Percentiles rank a stretch among this genome's conserved stretches.
Evolutionary conservation across 2,113 vertebrate genomes (phyloP).

Genomic region (Axis porcinus): DNA sequence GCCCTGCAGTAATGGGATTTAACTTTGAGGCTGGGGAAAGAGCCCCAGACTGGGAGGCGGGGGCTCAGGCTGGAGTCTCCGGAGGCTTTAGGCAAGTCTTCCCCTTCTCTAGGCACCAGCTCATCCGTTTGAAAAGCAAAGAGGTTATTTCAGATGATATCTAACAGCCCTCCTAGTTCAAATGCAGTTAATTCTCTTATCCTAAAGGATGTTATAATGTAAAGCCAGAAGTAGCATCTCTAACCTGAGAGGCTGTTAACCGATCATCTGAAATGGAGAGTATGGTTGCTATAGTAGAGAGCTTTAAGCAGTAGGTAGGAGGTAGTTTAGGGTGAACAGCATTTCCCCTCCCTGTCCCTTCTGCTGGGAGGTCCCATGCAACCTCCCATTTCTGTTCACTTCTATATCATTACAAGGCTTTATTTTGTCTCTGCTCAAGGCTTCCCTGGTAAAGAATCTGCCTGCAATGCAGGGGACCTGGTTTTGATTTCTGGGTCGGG

Average conservation of each 20-base stretch:
- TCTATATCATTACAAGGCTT: not conserved
- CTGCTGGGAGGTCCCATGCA: not conserved
- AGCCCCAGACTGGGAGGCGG: not conserved
- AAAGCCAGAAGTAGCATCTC: not conserved
- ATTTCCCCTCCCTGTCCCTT: not conserved
- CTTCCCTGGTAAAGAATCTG: not conserved
- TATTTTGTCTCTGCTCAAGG: not conserved
- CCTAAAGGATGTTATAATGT: not conserved
- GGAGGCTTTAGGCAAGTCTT: not conserved
- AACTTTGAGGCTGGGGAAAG: not conserved
- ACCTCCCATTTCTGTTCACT: not conserved
- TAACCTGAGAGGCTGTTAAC: not conserved
- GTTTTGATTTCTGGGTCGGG: not conserved
- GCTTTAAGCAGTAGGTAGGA: not conserved
- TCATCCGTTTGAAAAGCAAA: not conserved
- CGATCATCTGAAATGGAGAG: not conserved
- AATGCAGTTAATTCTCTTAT: not conserved
- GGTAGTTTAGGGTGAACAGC: not conserved
- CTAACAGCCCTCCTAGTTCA: not conserved
- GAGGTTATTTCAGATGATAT: not conserved
- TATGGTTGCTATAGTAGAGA: not conserved
- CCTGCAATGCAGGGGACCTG: not conserved
- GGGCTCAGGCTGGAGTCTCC: not conserved
- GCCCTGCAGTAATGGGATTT: not conserved
- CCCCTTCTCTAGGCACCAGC: not conserved